Conservation (phyloP, 2,888 invertebrate genomes). For the Candidula unifasciata region DNA sequence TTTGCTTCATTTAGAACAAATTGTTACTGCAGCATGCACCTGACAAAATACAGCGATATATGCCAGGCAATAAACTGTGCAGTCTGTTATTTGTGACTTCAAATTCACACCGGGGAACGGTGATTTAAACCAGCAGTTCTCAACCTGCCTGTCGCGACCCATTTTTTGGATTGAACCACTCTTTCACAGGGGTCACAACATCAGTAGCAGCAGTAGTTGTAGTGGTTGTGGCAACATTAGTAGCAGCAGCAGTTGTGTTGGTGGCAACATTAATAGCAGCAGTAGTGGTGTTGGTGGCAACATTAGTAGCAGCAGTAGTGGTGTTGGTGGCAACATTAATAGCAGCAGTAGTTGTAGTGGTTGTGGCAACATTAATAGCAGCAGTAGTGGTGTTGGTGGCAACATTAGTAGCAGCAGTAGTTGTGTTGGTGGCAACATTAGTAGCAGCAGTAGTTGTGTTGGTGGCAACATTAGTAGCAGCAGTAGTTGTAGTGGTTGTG, state of each 20-base stretch:
- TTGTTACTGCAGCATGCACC: no score
- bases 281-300: conserved; percentile 26
- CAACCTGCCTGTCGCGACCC: no score
- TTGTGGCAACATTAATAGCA: conserved; percentile 6
- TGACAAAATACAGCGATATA: no score
- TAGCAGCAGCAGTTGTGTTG: conserved; percentile 13
- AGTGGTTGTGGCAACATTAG: conserved; percentile 28
- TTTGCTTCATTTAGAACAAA: no score
- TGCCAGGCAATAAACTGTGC: no score
- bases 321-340: conserved; percentile 7
- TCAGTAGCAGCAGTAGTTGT: conserved; percentile 27
- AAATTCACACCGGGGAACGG: no score
- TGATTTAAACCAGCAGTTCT: no score
- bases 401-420: conserved; percentile 30
- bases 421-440: conserved; percentile 30
- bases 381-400: conserved; percentile 19
- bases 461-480: conserved; percentile 33
- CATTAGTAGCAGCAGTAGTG: conserved; percentile 31
- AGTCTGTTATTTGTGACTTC: no score
- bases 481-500: conserved; percentile 33
- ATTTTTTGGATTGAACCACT: no score
- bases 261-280: conserved; percentile 21
- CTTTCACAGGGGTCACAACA: not conserved
- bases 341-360: no score
- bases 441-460: conserved; percentile 40